A percentile compares a stretch with the other conserved stretches of the same genome.
These are phyloP conservation scores for Hippocampus abdominalis DNA, from an alignment of 2,113 vertebrate species.

Conservation along the genomic window DNA sequence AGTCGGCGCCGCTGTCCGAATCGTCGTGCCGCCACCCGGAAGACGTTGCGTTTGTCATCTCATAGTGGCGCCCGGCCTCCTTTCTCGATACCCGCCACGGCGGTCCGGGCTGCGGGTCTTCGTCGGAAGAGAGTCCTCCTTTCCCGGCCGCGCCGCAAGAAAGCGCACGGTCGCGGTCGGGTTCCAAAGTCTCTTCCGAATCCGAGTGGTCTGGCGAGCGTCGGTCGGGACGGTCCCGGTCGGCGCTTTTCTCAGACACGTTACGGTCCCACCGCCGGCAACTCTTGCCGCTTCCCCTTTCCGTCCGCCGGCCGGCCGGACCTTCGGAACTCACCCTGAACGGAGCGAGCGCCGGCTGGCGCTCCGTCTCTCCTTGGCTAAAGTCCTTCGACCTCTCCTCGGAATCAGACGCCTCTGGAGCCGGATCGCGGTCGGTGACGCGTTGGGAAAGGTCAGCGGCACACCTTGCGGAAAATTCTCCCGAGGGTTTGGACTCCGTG, in stretches of 20 bases:
- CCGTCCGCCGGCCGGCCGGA: neutral
- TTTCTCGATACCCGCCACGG: neutral
- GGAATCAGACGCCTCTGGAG: neutral
- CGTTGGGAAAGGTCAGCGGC: neutral
- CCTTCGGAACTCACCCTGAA: neutral
- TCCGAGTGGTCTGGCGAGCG: too few species aligned
- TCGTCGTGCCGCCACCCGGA: neutral
- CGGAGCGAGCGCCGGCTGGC: neutral
- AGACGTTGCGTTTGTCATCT: too few species aligned
- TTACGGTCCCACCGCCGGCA: neutral
- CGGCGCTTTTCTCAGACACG: neutral
- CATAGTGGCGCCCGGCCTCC: too few species aligned
- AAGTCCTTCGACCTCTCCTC: slow-evolving; percentile 5
- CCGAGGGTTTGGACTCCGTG: neutral
- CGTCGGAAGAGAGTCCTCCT: neutral
- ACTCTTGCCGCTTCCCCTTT: neutral
- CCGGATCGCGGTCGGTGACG: neutral
- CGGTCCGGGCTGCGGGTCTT: neutral
- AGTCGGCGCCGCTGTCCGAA: neutral
- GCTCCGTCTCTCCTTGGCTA: neutral
- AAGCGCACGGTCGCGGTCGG: neutral
- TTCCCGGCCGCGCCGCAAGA: neutral
- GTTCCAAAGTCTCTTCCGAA: neutral
- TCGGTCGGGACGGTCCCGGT: neutral
- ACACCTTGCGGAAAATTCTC: neutral